Evolutionary conservation across 2,888 invertebrate genomes (phyloP).

Genomic region (Seladonia tumulorum): DNA sequence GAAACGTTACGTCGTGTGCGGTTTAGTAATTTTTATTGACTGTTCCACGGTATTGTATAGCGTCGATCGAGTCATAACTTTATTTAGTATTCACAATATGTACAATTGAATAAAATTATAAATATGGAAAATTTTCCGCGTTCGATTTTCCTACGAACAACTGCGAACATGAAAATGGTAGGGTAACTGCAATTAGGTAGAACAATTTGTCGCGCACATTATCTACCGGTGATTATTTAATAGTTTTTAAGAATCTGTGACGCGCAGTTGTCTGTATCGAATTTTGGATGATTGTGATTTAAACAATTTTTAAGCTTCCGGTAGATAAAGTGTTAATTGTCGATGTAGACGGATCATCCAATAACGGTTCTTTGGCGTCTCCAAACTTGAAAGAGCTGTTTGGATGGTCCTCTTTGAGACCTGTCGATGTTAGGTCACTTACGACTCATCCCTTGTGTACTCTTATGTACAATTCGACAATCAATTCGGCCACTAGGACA

Average conservation of each 20-base stretch:
- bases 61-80: constrained; percentile 36
- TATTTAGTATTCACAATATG: constrained; percentile 60
- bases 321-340: too few relatives aligned
- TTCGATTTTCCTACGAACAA: not conserved
- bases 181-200: not conserved
- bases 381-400: constrained; percentile 10
- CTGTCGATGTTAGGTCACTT: not conserved
- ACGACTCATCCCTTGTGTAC: not conserved
- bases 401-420: not conserved
- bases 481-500: not conserved
- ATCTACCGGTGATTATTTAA: not conserved
- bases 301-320: not conserved
- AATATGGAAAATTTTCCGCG: constrained; percentile 16
- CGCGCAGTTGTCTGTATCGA: not conserved
- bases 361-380: not conserved
- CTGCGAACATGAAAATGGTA: not conserved
- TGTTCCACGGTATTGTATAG: constrained; percentile 20
- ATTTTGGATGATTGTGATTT: not conserved
- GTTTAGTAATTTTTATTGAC: constrained; percentile 29
- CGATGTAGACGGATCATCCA: too few relatives aligned
- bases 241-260: not conserved
- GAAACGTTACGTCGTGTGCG: constrained; percentile 6
- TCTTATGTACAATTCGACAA: not conserved
- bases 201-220: not conserved
- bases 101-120: constrained; percentile 49